phyloP scores from a whole-genome alignment of 2,888 invertebrate genomes.

The Baccha elongata region DNA sequence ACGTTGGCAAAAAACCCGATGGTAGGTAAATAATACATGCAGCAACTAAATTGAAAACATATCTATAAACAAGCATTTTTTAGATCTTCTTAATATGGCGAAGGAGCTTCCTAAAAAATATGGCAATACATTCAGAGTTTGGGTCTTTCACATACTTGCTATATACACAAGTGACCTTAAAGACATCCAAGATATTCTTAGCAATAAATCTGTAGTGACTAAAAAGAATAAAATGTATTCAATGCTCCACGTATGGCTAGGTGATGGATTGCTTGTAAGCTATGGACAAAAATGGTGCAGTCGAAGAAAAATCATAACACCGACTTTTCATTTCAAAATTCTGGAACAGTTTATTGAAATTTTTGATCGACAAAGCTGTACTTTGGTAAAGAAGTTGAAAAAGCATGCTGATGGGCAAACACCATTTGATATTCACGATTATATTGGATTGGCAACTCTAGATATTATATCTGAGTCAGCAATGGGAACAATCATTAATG shows the following conservation, averaged over 20 bases:
- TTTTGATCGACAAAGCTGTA: constrained; percentile 85
- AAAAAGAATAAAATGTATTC: constrained; percentile 75
- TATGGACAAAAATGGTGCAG: constrained; percentile 84
- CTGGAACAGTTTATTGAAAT: constrained; percentile 87
- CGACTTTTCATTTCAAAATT: constrained; percentile 90
- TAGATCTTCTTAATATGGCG: constrained; percentile 64
- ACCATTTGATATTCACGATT: constrained; percentile 69
- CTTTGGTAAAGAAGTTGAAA: constrained; percentile 84
- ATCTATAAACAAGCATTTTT: too few relatives aligned
- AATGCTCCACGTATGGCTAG: constrained; percentile 71
- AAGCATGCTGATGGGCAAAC: constrained; percentile 80
- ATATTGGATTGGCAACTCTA: constrained; percentile 68
- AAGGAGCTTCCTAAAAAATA: constrained; percentile 52
- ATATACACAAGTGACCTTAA: constrained; percentile 71
- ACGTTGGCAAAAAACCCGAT: constrained; percentile 61
- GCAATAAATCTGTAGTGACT: constrained; percentile 46
- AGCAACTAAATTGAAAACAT: background rate
- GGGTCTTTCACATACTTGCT: constrained; percentile 70
- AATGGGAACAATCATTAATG: constrained; percentile 76
- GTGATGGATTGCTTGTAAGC: constrained; percentile 66
- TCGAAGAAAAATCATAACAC: constrained; percentile 87
- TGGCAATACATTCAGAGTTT: constrained; percentile 60
- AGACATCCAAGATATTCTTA: constrained; percentile 61
- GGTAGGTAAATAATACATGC: constrained; percentile 9
- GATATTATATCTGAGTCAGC: constrained; percentile 75